Conservation (phyloP, 2,797 vertebrate genomes). For the Lagodon rhomboides region DNA sequence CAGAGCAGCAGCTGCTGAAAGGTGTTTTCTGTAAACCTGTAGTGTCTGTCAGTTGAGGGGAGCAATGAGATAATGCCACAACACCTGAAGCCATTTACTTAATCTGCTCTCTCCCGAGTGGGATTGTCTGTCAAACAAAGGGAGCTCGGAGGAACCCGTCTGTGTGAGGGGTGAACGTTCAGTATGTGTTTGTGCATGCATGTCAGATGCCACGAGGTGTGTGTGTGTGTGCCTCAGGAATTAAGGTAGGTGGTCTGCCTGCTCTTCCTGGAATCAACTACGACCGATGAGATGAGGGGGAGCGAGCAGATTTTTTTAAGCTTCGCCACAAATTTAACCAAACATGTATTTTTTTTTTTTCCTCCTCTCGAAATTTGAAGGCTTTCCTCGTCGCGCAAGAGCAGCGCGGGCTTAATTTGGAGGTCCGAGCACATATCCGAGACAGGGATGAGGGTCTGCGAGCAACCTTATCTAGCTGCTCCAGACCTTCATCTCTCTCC, state of each 20-base stretch:
- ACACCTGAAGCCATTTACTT: conserved; percentile 77
- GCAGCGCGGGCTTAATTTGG: conserved; percentile 41
- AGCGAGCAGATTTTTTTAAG: conserved; percentile 4
- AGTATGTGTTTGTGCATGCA: conserved; percentile 67
- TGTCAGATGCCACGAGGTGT: conserved; percentile 39
- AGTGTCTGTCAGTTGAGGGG: conserved; percentile 58
- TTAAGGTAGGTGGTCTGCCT: conserved; percentile 62
- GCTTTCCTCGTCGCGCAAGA: conserved; percentile 45
- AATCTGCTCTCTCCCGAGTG: conserved; percentile 72
- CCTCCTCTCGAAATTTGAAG: neutral
- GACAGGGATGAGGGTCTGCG: conserved; percentile 53
- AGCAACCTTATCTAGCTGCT: conserved; percentile 78
- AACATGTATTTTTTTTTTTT: conserved; percentile 4
- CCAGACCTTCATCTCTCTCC: conserved; percentile 75
- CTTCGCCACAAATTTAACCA: conserved; percentile 9
- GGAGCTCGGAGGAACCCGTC: conserved; percentile 56
- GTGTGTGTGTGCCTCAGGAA: conserved; percentile 45
- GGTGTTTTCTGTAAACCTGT: conserved; percentile 56
- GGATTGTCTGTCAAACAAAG: conserved; percentile 90
- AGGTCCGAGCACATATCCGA: conserved; percentile 49
- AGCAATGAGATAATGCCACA: conserved; percentile 64
- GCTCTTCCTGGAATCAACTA: conserved; percentile 27
- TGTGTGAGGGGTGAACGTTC: conserved; percentile 50
- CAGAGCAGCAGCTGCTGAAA: conserved; percentile 33
- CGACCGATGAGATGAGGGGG: conserved; percentile 10